Percentiles rank a stretch among this genome's conserved stretches.
Conservation (phyloP, 2,113 vertebrate species). For the Myotis lucifugus region DNA sequence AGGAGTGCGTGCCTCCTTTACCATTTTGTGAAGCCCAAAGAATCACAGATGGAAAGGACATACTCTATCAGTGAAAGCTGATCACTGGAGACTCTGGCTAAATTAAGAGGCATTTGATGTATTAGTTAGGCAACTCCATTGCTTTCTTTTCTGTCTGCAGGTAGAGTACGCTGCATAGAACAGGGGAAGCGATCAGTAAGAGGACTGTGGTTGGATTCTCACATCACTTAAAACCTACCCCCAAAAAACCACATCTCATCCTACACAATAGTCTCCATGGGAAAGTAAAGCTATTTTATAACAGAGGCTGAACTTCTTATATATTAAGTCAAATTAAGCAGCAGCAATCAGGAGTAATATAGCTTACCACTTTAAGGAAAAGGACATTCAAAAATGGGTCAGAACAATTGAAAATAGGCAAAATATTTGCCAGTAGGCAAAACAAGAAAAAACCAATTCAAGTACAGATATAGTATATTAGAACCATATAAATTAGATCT, state of each 20-base stretch:
- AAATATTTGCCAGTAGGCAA: constrained; percentile 71
- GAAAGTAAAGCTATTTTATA: constrained; percentile 81
- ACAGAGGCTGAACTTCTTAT: constrained; percentile 75
- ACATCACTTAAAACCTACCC: constrained; percentile 60
- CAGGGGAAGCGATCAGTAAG: neutral
- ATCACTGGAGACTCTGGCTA: constrained; percentile 64
- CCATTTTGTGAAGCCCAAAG: neutral
- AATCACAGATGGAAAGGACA: neutral
- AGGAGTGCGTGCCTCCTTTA: neutral
- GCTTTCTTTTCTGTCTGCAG: constrained; percentile 48
- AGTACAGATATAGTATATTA: constrained; percentile 90
- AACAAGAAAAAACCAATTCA: constrained; percentile 85
- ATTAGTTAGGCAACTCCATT: constrained; percentile 47
- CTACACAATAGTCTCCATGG: constrained; percentile 57
- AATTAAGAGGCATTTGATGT: constrained; percentile 72
- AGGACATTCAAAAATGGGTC: constrained; percentile 78
- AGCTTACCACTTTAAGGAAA: constrained; percentile 70
- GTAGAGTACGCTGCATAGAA: constrained; percentile 41
- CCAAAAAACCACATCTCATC: neutral
- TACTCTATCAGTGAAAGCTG: neutral
- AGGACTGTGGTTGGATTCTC: constrained; percentile 42
- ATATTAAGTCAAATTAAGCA: constrained; percentile 79
- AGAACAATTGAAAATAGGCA: constrained; percentile 80
- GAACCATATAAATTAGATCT: constrained; percentile 91
- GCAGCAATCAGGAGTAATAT: constrained; percentile 79